Conservation (phyloP, 2,888 invertebrate genomes). For the Troides aeacus region DNA sequence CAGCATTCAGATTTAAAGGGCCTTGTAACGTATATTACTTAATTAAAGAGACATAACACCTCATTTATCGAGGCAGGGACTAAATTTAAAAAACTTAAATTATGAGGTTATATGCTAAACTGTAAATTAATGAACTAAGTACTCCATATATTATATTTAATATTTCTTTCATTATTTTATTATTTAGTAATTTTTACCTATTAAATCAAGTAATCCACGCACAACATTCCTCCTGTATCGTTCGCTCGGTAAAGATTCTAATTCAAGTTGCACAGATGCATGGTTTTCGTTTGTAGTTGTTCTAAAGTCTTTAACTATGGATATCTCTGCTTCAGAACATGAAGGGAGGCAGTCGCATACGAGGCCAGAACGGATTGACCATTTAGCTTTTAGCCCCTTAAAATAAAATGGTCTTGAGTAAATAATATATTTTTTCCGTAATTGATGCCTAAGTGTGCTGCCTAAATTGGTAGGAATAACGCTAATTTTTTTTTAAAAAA, state of each 20-base stretch:
- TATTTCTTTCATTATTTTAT: too few relatives aligned
- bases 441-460: neutral
- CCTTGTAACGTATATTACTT: too few relatives aligned
- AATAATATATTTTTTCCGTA: neutral
- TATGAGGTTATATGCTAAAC: too few relatives aligned
- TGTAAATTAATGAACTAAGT: too few relatives aligned
- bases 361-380: constrained; percentile 80
- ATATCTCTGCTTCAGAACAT: constrained; percentile 86
- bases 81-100: too few relatives aligned
- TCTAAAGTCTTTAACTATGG: constrained; percentile 80
- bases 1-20: too few relatives aligned
- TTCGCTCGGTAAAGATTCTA: constrained; percentile 84
- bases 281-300: constrained; percentile 48
- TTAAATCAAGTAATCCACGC: constrained; percentile 85
- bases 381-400: constrained; percentile 67
- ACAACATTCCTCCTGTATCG: constrained; percentile 87
- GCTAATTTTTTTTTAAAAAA: too few relatives aligned
- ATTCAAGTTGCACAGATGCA: constrained; percentile 79
- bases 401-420: constrained; percentile 7
- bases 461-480: too few relatives aligned
- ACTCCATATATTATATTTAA: too few relatives aligned
- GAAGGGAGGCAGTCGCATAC: constrained; percentile 86
- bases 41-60: too few relatives aligned
- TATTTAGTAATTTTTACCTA: constrained; percentile 74
- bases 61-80: too few relatives aligned